These are phyloP conservation scores for Aselliscus stoliczkanus DNA, from an alignment of 2,797 vertebrate species.

Conservation along the genomic window DNA sequence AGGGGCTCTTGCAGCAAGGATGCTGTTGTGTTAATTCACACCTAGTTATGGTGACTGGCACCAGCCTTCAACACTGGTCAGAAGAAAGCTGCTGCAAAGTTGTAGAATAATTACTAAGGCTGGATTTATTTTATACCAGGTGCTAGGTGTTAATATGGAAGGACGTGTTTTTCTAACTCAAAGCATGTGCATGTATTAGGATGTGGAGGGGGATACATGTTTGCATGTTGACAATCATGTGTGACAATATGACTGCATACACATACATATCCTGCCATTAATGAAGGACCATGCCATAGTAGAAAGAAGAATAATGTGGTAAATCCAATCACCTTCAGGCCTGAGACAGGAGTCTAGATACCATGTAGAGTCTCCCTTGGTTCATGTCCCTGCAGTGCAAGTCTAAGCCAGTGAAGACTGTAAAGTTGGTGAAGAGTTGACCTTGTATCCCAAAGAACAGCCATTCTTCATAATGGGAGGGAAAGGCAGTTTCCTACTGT, in stretches of 20 bases:
- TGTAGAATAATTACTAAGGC: constrained; percentile 59
- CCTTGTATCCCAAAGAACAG: neutral
- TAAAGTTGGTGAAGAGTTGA: neutral
- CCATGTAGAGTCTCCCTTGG: neutral
- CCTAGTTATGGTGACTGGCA: constrained; percentile 74
- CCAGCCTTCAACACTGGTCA: constrained; percentile 70
- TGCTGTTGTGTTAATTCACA: constrained; percentile 68
- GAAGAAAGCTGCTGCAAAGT: constrained; percentile 47
- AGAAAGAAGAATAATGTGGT: neutral
- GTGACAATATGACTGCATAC: neutral
- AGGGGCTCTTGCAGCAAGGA: constrained; percentile 22
- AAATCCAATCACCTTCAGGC: neutral
- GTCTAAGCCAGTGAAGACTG: neutral
- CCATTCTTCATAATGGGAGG: neutral
- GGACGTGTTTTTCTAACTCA: constrained; percentile 52
- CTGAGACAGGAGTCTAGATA: neutral
- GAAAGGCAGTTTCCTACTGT: neutral
- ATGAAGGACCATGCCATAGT: neutral
- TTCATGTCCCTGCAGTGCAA: neutral
- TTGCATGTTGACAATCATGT: neutral
- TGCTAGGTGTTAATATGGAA: constrained; percentile 66
- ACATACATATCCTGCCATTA: neutral
- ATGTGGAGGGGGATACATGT: rapidly evolving
- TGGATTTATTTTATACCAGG: constrained; percentile 44
- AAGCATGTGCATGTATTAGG: neutral